Evolutionary conservation across 2,797 vertebrate species (phyloP).

Genomic region (Emydoidea blandingii): DNA sequence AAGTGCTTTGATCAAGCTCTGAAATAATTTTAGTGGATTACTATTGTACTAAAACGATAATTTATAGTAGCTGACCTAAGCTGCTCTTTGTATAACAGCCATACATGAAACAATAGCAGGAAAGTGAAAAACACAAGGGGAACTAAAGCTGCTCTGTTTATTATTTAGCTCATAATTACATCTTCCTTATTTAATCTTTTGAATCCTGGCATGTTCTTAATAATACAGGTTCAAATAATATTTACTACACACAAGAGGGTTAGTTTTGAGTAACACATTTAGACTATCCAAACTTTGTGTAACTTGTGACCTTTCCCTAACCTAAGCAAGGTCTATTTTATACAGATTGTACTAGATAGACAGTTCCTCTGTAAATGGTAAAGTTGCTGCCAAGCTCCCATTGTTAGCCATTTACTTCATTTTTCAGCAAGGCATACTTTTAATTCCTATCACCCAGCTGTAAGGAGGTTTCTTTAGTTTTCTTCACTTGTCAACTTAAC

Average conservation of each 20-base stretch:
- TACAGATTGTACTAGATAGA: slow-evolving; percentile 65
- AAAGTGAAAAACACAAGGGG: slow-evolving; percentile 86
- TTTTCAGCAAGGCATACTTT: slow-evolving; percentile 57
- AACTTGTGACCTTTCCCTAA: slow-evolving; percentile 85
- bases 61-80: slow-evolving; percentile 94
- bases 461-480: slow-evolving; percentile 57
- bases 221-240: slow-evolving; percentile 83
- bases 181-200: slow-evolving; percentile 87
- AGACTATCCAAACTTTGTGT: slow-evolving; percentile 82
- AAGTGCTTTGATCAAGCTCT: slow-evolving; percentile 88
- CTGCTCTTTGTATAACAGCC: slow-evolving; percentile 92
- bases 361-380: slow-evolving; percentile 44
- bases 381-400: slow-evolving; percentile 55
- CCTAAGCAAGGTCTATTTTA: slow-evolving; percentile 68
- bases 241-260: slow-evolving; percentile 89
- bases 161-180: slow-evolving; percentile 89
- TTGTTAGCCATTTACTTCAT: slow-evolving; percentile 64
- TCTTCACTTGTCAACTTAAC: slow-evolving; percentile 54
- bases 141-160: slow-evolving; percentile 91
- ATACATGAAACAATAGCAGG: slow-evolving; percentile 86
- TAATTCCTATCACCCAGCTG: slow-evolving; percentile 52
- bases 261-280: slow-evolving; percentile 85
- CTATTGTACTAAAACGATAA: slow-evolving; percentile 89
- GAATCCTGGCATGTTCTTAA: slow-evolving; percentile 87
- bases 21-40: slow-evolving; percentile 87